phyloP scores from a whole-genome alignment of 2,797 vertebrate species.

The Hyperoplus immaculatus region DNA sequence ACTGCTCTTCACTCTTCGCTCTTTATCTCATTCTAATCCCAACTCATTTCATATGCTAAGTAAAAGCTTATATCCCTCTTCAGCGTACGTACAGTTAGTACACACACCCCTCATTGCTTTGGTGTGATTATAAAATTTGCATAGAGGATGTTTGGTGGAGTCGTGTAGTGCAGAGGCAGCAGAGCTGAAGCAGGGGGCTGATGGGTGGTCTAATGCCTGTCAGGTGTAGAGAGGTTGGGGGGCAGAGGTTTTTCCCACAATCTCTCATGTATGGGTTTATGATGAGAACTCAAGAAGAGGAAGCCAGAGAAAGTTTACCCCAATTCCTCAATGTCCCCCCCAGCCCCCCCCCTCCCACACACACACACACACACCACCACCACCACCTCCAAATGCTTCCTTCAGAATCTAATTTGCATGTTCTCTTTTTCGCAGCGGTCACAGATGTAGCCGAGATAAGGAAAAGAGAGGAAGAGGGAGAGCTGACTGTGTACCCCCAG shows the following conservation, averaged over 20 bases:
- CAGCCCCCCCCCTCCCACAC: no score
- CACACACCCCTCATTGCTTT: slow-evolving; percentile 59
- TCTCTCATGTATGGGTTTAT: slow-evolving; percentile 58
- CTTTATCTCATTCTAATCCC: slow-evolving; percentile 83
- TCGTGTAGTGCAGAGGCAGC: slow-evolving; percentile 50
- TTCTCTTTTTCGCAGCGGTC: slow-evolving; percentile 73
- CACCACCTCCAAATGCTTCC: slow-evolving; percentile 47
- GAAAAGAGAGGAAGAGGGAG: slow-evolving; percentile 48
- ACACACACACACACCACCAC: no score
- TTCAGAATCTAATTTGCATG: slow-evolving; percentile 72
- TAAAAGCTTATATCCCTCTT: slow-evolving; percentile 82
- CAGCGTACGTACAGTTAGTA: slow-evolving; percentile 54
- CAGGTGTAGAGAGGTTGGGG: slow-evolving; percentile 69
- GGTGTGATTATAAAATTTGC: slow-evolving; percentile 82
- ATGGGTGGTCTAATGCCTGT: slow-evolving; percentile 73
- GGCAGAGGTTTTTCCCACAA: slow-evolving; percentile 59
- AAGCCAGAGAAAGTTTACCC: slow-evolving; percentile 64
- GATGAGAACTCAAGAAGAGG: slow-evolving; percentile 53
- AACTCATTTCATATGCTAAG: slow-evolving; percentile 85
- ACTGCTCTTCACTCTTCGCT: slow-evolving; percentile 70
- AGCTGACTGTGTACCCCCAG: slow-evolving; percentile 50
- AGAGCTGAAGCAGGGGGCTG: slow-evolving; percentile 58
- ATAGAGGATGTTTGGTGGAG: slow-evolving; percentile 71
- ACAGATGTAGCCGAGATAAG: slow-evolving; percentile 68
- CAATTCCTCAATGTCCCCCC: slow-evolving; percentile 20